phyloP scores from a whole-genome alignment of 2,888 invertebrate genomes.

The Graphium colonna region DNA sequence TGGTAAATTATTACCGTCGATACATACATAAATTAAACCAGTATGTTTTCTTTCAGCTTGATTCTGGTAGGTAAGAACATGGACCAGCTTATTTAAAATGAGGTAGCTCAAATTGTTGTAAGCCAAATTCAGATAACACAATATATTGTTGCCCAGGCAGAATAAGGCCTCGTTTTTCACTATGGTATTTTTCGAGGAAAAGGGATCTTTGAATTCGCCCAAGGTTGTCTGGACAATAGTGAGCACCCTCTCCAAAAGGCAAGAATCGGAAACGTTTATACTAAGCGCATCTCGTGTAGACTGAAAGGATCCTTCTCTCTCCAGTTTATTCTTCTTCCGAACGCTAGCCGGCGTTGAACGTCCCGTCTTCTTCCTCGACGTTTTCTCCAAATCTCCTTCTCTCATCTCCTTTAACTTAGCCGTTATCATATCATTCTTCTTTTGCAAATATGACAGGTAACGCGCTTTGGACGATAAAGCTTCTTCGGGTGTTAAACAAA shows the following conservation, averaged over 20 bases:
- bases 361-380: constrained; percentile 29
- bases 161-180: constrained; percentile 32
- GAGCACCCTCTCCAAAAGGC: constrained; percentile 39
- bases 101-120: constrained; percentile 48
- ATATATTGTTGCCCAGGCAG: constrained; percentile 48
- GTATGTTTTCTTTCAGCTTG: constrained; percentile 36
- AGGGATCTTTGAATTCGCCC: constrained; percentile 44
- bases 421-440: constrained; percentile 35
- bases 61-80: constrained; percentile 43
- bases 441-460: constrained; percentile 37
- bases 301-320: constrained; percentile 34
- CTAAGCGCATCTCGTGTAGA: constrained; percentile 32
- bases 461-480: constrained; percentile 33
- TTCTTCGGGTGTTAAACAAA: constrained; percentile 43
- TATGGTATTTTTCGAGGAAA: constrained; percentile 31
- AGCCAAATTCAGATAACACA: constrained; percentile 50
- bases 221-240: constrained; percentile 33
- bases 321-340: constrained; percentile 32
- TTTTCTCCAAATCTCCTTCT: constrained; percentile 33
- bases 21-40: constrained; percentile 47
- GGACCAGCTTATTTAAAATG: constrained; percentile 40
- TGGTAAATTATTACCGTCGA: constrained; percentile 57
- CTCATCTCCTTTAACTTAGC: constrained; percentile 34
- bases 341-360: constrained; percentile 15
- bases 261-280: constrained; percentile 28